Percentiles rank a stretch among this genome's conserved stretches.
Conservation (phyloP, 2,797 vertebrate species). For the Kryptopterus vitreolus region DNA sequence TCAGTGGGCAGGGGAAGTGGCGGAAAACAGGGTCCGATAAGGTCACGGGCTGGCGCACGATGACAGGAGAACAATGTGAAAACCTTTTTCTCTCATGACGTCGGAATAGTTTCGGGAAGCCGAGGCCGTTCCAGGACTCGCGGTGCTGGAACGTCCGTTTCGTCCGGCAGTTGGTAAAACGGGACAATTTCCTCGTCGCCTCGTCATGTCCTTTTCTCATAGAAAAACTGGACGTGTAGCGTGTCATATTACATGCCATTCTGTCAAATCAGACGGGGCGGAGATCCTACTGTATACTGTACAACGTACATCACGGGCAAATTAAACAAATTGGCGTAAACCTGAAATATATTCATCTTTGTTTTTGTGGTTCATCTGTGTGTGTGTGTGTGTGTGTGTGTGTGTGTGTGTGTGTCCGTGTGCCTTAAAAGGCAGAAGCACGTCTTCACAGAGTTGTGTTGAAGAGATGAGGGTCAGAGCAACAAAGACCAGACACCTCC, state of each 20-base stretch:
- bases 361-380: constrained; percentile 10
- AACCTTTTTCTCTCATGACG: constrained; percentile 59
- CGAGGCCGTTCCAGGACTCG: constrained; percentile 59
- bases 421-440: constrained; percentile 81
- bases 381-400: constrained; percentile 34
- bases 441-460: constrained; percentile 57
- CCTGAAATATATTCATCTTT: constrained; percentile 19
- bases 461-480: constrained; percentile 53
- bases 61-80: constrained; percentile 61
- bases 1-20: background rate
- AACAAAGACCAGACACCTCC: constrained; percentile 72
- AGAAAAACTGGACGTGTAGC: background rate
- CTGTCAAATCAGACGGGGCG: background rate
- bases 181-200: constrained; percentile 35
- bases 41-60: constrained; percentile 39
- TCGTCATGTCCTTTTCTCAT: background rate
- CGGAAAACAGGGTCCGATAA: constrained; percentile 1
- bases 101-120: constrained; percentile 70
- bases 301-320: background rate
- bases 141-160: constrained; percentile 60
- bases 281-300: no score
- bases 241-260: background rate
- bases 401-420: constrained; percentile 52
- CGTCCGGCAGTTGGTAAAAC: constrained; percentile 45
- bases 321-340: constrained; percentile 13